These are phyloP conservation scores for Diuraphis noxia DNA, from an alignment of 1,140 invertebrate genomes.

Conservation along the genomic window DNA sequence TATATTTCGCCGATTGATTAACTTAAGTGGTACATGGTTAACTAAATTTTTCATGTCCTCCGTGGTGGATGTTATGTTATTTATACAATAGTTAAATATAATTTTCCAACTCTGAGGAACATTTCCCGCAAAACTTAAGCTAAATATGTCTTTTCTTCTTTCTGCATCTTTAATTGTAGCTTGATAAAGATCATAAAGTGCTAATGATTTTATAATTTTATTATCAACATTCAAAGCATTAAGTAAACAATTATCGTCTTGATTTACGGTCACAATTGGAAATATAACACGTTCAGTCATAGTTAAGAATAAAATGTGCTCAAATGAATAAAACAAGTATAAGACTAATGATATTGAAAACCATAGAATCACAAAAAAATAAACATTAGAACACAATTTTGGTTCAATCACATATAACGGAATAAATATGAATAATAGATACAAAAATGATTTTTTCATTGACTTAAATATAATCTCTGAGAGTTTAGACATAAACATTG, in stretches of 20 bases:
- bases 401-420: background rate
- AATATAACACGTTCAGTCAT: conserved; percentile 42
- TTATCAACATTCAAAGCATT: conserved; percentile 11
- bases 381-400: background rate
- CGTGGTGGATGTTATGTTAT: conserved; percentile 2
- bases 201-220: conserved; percentile 43
- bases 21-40: background rate
- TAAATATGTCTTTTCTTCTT: conserved; percentile 48
- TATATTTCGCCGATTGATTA: conserved; percentile 5
- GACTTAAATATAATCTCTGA: conserved; percentile 8
- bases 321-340: conserved; percentile 31
- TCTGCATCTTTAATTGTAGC: conserved; percentile 23
- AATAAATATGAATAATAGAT: background rate
- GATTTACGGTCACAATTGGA: background rate
- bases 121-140: conserved; percentile 36
- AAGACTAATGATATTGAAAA: conserved; percentile 32
- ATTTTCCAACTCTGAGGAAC: conserved; percentile 42
- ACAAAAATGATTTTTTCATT: background rate
- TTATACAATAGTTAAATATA: conserved; percentile 36
- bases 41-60: background rate
- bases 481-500: conserved; percentile 43
- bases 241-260: conserved; percentile 10
- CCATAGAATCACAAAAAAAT: background rate
- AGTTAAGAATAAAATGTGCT: conserved; percentile 2
- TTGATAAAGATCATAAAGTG: conserved; percentile 40